These are phyloP conservation scores for Nematopogon swammerdamellus DNA, from an alignment of 2,888 invertebrate species.

Conservation along the genomic window DNA sequence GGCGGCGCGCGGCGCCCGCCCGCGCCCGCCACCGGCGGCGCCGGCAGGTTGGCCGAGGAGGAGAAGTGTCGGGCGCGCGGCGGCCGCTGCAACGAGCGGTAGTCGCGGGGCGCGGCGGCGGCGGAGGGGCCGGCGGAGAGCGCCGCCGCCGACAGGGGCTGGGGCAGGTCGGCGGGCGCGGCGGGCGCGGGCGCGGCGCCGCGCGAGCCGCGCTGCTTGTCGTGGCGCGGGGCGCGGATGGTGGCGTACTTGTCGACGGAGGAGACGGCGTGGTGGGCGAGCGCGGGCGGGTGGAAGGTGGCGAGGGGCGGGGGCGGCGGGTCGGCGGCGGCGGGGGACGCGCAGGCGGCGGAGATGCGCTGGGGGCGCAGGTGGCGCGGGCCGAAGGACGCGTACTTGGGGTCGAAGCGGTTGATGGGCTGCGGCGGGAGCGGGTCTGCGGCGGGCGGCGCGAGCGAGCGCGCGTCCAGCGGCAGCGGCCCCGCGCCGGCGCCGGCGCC, in stretches of 20 bases:
- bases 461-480: conserved; percentile 33
- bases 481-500: conserved; percentile 48
- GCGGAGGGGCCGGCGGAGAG: neutral
- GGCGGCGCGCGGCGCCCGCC: conserved; percentile 12
- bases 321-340: conserved; percentile 30
- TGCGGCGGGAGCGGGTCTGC: conserved; percentile 23
- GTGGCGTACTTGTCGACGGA: conserved; percentile 8
- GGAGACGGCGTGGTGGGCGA: conserved; percentile 12
- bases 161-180: conserved; percentile 38
- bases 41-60: conserved; percentile 15
- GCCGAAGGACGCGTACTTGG: conserved; percentile 56
- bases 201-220: conserved; percentile 46
- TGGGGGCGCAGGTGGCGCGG: conserved; percentile 47
- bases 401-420: conserved; percentile 58
- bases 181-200: conserved; percentile 21
- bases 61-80: conserved; percentile 24
- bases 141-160: conserved; percentile 49
- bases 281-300: conserved; percentile 24
- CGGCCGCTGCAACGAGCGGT: conserved; percentile 58
- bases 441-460: conserved; percentile 44
- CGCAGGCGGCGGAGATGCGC: conserved; percentile 34
- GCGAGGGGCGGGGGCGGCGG: conserved; percentile 19
- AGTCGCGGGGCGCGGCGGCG: conserved; percentile 40
- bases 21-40: conserved; percentile 9
- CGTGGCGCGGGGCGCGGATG: conserved; percentile 13